phyloP scores from a whole-genome alignment of 2,888 invertebrate species.

The Sicus ferrugineus region DNA sequence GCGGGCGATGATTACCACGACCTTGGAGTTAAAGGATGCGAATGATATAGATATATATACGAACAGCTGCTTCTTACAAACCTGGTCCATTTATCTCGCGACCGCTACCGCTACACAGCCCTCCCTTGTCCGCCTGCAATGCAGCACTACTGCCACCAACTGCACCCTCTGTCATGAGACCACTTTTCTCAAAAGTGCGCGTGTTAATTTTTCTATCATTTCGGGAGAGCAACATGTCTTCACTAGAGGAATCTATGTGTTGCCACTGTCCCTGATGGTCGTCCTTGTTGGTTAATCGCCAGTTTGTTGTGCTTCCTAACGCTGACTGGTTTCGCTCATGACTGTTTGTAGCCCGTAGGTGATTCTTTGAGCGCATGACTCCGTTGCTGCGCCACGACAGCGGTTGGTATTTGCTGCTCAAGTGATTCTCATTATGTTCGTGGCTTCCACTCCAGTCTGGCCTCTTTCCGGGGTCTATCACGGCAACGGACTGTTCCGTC shows the following conservation, averaged over 20 bases:
- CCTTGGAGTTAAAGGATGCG: not conserved
- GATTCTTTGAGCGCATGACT: conserved; percentile 11
- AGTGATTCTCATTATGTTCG: conserved; percentile 30
- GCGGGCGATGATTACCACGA: conserved; percentile 13
- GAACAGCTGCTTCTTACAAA: not conserved
- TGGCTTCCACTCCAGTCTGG: not conserved
- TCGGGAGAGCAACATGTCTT: not conserved
- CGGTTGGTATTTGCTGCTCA: conserved; percentile 1
- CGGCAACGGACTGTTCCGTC: conserved; percentile 21
- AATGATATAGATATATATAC: not conserved
- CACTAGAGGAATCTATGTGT: not conserved
- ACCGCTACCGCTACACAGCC: conserved; percentile 15
- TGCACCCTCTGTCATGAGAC: not conserved
- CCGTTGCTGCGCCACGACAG: conserved; percentile 30
- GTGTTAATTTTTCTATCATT: conserved; percentile 20
- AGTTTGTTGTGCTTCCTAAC: conserved; percentile 1
- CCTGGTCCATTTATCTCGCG: conserved; percentile 8
- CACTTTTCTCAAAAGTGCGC: conserved; percentile 26
- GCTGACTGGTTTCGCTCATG: not conserved
- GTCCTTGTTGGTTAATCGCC: conserved; percentile 14
- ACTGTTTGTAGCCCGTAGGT: not conserved
- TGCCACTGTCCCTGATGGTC: not conserved
- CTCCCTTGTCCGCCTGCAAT: conserved; percentile 21
- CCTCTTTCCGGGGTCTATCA: not conserved
- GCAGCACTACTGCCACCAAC: not conserved